Percentiles rank a stretch among this genome's conserved stretches.
phyloP scores from a whole-genome alignment of 1,140 invertebrate species.

The Marisa cornuarietis region DNA sequence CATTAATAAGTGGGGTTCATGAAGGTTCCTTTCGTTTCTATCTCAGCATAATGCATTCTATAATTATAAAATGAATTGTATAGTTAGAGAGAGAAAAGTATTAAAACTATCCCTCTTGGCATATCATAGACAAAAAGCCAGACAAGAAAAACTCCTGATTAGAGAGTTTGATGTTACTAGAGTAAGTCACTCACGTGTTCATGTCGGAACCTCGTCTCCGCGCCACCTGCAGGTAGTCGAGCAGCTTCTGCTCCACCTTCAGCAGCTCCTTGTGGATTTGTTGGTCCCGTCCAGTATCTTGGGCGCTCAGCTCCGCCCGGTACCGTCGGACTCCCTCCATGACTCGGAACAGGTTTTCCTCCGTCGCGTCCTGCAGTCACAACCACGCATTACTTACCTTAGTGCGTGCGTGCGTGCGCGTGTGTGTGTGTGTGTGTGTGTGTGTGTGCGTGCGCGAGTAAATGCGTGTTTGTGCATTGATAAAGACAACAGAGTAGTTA shows the following conservation, averaged over 20 bases:
- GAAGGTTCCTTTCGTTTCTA: too few species aligned
- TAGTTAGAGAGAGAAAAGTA: too few species aligned
- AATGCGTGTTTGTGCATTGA: too few species aligned
- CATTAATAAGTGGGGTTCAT: too few species aligned
- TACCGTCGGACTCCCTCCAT: constrained; percentile 27
- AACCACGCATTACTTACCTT: neutral
- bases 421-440: neutral
- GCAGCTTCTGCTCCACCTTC: constrained; percentile 28
- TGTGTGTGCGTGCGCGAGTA: neutral
- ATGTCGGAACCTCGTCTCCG: neutral
- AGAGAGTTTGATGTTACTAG: too few species aligned
- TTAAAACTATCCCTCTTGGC: too few species aligned
- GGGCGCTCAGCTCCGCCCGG: constrained; percentile 21
- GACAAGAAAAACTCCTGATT: too few species aligned
- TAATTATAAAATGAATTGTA: too few species aligned
- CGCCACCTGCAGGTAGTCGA: constrained; percentile 20
- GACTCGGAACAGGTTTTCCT: constrained; percentile 34
- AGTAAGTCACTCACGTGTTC: too few species aligned
- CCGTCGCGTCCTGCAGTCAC: constrained; percentile 25
- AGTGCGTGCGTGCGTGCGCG: neutral
- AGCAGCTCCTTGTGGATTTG: constrained; percentile 17
- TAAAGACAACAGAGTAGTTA: too few species aligned
- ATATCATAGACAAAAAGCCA: too few species aligned
- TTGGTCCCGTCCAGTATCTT: constrained; percentile 1
- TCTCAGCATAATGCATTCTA: too few species aligned